These are phyloP conservation scores for Lepidurus arcticus DNA, from an alignment of 1,140 invertebrate genomes.

Conservation along the genomic window DNA sequence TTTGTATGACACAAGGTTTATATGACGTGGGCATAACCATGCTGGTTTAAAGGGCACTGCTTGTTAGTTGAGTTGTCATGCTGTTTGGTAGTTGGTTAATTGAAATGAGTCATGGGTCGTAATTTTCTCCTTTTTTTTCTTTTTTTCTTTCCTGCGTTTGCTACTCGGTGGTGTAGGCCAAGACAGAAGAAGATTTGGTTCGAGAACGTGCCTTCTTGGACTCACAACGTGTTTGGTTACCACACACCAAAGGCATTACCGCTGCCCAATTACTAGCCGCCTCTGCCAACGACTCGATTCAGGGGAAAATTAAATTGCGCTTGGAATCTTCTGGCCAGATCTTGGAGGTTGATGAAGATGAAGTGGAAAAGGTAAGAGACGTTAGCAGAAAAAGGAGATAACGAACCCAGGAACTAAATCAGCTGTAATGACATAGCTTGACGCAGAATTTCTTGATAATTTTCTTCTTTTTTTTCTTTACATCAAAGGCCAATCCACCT, in stretches of 20 bases:
- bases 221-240: slow-evolving; percentile 76
- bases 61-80: slow-evolving; percentile 22
- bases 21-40: slow-evolving; percentile 3
- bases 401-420: not conserved
- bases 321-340: slow-evolving; percentile 69
- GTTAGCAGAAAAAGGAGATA: not conserved
- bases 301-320: slow-evolving; percentile 65
- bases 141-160: not conserved
- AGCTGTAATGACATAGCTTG: too few relatives aligned
- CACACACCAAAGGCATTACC: slow-evolving; percentile 84
- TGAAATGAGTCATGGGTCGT: not conserved
- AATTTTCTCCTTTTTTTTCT: not conserved
- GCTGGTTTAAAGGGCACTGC: not conserved
- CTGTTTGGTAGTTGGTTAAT: not conserved
- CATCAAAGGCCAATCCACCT: slow-evolving; percentile 73
- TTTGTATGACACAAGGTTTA: not conserved
- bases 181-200: slow-evolving; percentile 72
- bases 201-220: slow-evolving; percentile 72
- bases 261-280: slow-evolving; percentile 56
- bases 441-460: not conserved
- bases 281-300: slow-evolving; percentile 41
- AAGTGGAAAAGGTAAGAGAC: slow-evolving; percentile 69
- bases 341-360: slow-evolving; percentile 82
- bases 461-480: slow-evolving; percentile 29
- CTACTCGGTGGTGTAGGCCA: slow-evolving; percentile 55